A percentile compares a stretch with the other conserved stretches of the same genome.
phyloP scores from a whole-genome alignment of 2,113 vertebrate species.

The Tinamus guttatus region DNA sequence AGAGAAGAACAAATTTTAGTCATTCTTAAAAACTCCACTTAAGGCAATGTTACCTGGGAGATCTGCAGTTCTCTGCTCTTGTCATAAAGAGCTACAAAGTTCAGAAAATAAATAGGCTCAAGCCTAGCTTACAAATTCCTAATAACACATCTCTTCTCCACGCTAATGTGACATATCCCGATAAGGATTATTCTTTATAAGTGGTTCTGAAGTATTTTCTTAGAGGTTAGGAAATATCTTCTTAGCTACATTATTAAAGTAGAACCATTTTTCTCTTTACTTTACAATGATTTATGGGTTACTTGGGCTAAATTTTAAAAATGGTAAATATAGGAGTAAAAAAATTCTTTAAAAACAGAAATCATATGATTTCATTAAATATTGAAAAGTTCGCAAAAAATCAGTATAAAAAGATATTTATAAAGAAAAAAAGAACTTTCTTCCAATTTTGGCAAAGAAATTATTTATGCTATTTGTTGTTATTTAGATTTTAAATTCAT shows the following conservation, averaged over 20 bases:
- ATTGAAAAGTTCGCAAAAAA: not conserved
- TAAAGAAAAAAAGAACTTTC: slow-evolving; percentile 21
- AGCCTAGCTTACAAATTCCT: not conserved
- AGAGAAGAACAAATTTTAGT: slow-evolving; percentile 18
- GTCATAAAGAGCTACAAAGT: not conserved
- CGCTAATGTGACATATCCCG: not conserved
- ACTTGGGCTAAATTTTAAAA: not conserved
- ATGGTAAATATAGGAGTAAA: not conserved
- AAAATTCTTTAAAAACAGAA: not conserved
- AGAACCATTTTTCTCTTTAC: not conserved
- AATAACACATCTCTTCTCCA: not conserved
- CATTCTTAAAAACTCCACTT: slow-evolving; percentile 34
- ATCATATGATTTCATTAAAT: not conserved
- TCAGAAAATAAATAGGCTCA: not conserved
- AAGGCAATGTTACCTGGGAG: slow-evolving; percentile 1
- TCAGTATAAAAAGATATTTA: slow-evolving; percentile 26
- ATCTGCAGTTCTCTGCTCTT: not conserved
- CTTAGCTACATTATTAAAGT: not conserved
- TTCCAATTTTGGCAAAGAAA: slow-evolving; percentile 10
- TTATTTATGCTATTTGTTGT: slow-evolving; percentile 49
- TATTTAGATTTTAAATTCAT: slow-evolving; percentile 41
- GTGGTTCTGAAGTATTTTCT: not conserved
- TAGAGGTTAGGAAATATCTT: not conserved
- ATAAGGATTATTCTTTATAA: not conserved
- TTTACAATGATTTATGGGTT: not conserved